Evolutionary conservation across 2,797 vertebrate species (phyloP), one percentile per base, ranked within the genome.

Genomic region (Cossypha dichroa): DNA sequence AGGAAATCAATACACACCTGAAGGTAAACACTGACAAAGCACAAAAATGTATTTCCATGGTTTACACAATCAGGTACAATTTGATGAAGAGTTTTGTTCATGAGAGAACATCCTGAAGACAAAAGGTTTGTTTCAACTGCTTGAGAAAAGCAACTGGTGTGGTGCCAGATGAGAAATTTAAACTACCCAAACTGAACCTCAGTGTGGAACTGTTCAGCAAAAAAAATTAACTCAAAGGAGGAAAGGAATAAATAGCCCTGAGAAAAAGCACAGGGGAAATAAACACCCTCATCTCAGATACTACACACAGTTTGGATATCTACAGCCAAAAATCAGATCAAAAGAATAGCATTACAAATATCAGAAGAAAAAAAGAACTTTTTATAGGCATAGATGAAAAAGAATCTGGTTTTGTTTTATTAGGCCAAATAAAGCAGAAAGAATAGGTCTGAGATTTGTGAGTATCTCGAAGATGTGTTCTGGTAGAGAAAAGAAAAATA

Each of bases 41-140:
- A 41, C 26, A 45, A 1, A 8, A 23, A 13, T 6, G 0, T 2
- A 29, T 41, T 68, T 34, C 38, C 59, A 21, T 10, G 21, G 67
- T 28, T 92, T 48, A 36, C 22, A 43, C 33, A 28, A 14, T 21
- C 22, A 75, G 40, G 36, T 51, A 46, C 13, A 20, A 55, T 48
- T 18, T 85, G 43, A 70, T 5, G 13, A 49, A 55, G 14, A 77
- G 22, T 11, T 85, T 60, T 6, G 2, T 28, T 72, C 28, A 25
- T 2, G 7, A 78, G 12, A 38, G 23, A 46, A 62, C 10, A 92
- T 11, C 36, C 34, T 70, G 31, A 70, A 59, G 45, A 67, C 18
- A 31, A 63, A 55, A 41, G 21, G 56, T 33, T 33, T 5, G 6
- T 38, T 77, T 77, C 20, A 48, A 54, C 48, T 40, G 14, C 29